A percentile compares a stretch with the other conserved stretches of the same genome.
Conservation (phyloP, 2,113 vertebrate species). For the Tyto alba region DNA sequence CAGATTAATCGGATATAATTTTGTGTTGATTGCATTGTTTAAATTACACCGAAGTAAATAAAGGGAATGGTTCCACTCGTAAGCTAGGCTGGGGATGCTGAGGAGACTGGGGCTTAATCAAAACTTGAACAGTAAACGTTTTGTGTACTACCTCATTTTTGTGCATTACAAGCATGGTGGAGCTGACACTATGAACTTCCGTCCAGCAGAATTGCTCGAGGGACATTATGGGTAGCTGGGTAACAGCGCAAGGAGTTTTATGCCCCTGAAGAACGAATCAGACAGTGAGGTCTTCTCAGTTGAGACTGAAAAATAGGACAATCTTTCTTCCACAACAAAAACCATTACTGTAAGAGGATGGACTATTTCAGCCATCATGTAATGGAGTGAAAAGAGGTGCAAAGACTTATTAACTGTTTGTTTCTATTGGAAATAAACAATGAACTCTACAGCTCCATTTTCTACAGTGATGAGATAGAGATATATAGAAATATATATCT, state of each 20-base stretch:
- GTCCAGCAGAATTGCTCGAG: conserved; percentile 14
- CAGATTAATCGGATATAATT: background rate
- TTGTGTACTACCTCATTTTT: conserved; percentile 77
- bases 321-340: conserved; percentile 50
- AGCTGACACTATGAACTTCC: conserved; percentile 33
- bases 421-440: conserved; percentile 46
- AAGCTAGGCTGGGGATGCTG: conserved; percentile 25
- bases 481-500: background rate
- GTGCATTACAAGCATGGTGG: conserved; percentile 54
- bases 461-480: conserved; percentile 22
- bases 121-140: conserved; percentile 64
- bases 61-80: conserved; percentile 26
- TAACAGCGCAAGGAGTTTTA: conserved; percentile 27
- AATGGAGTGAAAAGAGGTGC: conserved; percentile 41
- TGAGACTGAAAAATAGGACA: conserved; percentile 54
- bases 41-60: background rate
- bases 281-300: conserved; percentile 52
- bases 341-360: conserved; percentile 45
- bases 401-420: conserved; percentile 33
- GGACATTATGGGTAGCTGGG: conserved; percentile 52
- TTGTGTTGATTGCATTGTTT: conserved; percentile 1
- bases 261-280: conserved; percentile 39
- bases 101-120: conserved; percentile 55
- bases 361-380: conserved; percentile 41
- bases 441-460: conserved; percentile 45